phyloP scores from a whole-genome alignment of 2,888 invertebrate species.

The Mythimna albipuncta region DNA sequence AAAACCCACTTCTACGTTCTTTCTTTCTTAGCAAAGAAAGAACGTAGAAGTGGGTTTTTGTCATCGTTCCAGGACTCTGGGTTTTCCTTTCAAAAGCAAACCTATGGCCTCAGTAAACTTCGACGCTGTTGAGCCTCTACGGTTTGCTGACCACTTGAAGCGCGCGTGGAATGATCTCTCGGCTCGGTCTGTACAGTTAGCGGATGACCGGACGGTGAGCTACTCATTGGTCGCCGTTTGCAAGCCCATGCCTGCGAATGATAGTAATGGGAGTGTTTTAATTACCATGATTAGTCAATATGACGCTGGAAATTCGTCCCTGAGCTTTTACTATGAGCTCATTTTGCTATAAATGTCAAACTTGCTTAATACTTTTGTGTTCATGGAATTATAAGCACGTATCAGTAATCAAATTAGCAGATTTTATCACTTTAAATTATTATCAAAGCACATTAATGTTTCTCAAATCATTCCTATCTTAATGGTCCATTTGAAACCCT shows the following conservation, averaged over 20 bases:
- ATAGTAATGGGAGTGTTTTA: not conserved
- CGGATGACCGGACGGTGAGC: too few species aligned
- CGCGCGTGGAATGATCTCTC: too few species aligned
- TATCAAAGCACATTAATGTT: constrained; percentile 45
- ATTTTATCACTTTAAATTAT: constrained; percentile 46
- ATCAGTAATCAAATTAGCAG: constrained; percentile 52
- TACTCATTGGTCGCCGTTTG: not conserved
- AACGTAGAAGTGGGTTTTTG: too few species aligned
- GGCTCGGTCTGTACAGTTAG: too few species aligned
- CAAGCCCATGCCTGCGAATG: too few species aligned
- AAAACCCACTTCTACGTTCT: too few species aligned
- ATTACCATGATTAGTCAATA: not conserved
- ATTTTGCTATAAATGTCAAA: constrained; percentile 28
- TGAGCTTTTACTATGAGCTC: not conserved
- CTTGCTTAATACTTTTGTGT: constrained; percentile 21
- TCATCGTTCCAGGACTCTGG: too few species aligned
- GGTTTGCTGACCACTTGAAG: too few species aligned
- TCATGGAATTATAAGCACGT: constrained; percentile 1
- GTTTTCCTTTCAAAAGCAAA: too few species aligned
- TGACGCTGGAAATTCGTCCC: constrained; percentile 5
- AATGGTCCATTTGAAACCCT: constrained; percentile 55
- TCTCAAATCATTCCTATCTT: constrained; percentile 41
- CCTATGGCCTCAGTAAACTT: too few species aligned
- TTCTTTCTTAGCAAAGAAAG: too few species aligned
- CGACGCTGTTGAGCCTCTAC: too few species aligned